Evolutionary conservation across 1,140 invertebrate species (phyloP).

Genomic region (Anadara kagoshimensis): DNA sequence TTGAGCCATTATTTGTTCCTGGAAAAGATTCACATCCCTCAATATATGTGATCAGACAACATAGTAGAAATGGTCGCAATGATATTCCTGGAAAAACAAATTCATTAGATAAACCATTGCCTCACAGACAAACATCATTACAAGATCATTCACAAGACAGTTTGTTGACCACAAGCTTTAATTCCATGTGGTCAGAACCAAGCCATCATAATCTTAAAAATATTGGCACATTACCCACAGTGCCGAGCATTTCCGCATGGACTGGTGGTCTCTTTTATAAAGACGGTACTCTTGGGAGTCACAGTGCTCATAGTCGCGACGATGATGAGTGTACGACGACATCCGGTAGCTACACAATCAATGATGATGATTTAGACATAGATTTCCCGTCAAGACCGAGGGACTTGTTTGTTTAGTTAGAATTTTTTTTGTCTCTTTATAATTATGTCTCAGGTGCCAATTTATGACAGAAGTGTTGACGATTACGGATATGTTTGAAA

Average conservation of each 20-base stretch:
- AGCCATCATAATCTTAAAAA: constrained; percentile 28
- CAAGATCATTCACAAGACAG: constrained; percentile 34
- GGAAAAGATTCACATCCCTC: no score
- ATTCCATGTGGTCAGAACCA: constrained; percentile 35
- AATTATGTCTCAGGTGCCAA: no score
- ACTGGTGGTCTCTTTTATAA: constrained; percentile 32
- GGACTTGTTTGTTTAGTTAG: constrained; percentile 36
- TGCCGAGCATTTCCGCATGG: constrained; percentile 14
- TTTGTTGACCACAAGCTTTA: constrained; percentile 33
- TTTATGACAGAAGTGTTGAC: no score
- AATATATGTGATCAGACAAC: no score
- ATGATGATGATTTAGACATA: constrained; percentile 37
- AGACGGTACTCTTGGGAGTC: constrained; percentile 31
- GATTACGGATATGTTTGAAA: no score
- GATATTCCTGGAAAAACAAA: no score
- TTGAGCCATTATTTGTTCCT: no score
- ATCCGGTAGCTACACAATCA: constrained; percentile 38
- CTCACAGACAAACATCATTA: no score
- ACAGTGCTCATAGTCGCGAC: constrained; percentile 42
- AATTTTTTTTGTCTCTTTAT: neutral
- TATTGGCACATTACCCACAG: constrained; percentile 32
- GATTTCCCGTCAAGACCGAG: constrained; percentile 24
- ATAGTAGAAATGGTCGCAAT: no score
- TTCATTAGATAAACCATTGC: no score
- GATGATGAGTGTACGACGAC: constrained; percentile 36